Percentiles rank a stretch among this genome's conserved stretches.
Conservation (phyloP, 2,888 invertebrate species). For the Mycalesis mineus region DNA sequence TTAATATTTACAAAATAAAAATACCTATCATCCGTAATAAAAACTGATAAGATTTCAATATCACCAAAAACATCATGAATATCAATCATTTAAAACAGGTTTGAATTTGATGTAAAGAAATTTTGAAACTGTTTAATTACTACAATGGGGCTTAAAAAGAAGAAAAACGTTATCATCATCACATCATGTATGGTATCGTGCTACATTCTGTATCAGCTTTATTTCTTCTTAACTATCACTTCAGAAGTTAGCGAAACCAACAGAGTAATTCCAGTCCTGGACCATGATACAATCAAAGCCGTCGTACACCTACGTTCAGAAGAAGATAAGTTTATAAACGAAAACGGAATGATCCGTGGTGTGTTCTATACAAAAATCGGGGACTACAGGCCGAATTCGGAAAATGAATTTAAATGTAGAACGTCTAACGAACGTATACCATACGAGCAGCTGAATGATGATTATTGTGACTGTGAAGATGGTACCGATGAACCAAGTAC, state of each 20-base stretch:
- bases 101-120: not conserved
- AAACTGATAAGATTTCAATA: not conserved
- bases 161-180: slow-evolving; percentile 60
- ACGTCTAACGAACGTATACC: slow-evolving; percentile 54
- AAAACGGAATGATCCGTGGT: slow-evolving; percentile 63
- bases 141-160: slow-evolving; percentile 49
- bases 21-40: not conserved
- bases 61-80: not conserved
- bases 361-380: slow-evolving; percentile 53
- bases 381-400: slow-evolving; percentile 56
- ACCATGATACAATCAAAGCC: slow-evolving; percentile 44
- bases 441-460: slow-evolving; percentile 82
- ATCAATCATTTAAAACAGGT: not conserved
- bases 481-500: slow-evolving; percentile 91
- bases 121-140: not conserved
- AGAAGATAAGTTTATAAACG: slow-evolving; percentile 59
- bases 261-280: slow-evolving; percentile 46
- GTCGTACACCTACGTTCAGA: slow-evolving; percentile 51
- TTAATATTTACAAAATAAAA: not conserved
- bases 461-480: slow-evolving; percentile 92
- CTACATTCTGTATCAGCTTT: slow-evolving; percentile 66
- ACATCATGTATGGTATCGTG: slow-evolving; percentile 52
- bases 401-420: slow-evolving; percentile 65
- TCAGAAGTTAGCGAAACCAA: slow-evolving; percentile 46
- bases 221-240: slow-evolving; percentile 61